Base-by-base conservation (phyloP, 2,113 vertebrate species). In the Elgaria multicarinata region DNA sequence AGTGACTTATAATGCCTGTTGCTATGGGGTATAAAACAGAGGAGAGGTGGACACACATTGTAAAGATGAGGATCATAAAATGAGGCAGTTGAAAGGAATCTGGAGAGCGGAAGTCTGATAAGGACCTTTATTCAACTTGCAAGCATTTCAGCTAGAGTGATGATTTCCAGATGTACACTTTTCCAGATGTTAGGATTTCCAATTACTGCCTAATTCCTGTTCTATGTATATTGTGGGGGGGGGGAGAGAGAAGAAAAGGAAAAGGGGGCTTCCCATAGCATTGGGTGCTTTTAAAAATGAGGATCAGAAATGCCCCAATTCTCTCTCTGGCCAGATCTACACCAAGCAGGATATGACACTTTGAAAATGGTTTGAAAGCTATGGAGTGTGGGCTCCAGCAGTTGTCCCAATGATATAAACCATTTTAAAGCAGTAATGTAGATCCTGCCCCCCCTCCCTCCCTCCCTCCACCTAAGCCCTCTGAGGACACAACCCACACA, bases 141-240 rank as follows among this genome's bases (percentile, higher is more conserved):
- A 88, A 93, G 77, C 42, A 66, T 91, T 85, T 87, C 74, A 87
- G 9, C 55, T 39, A 31, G 31, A 44, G 66, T 80, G 93, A 88
- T 93, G 90, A 88, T 91, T 95, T 91, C 93, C 94, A 95, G 93
- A 95, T 94, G 95, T 91, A 85, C 85, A 90, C 39, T 90, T 46
- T 92, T 93, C 92, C 95, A 95, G 95, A 95, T 93, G 93, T 95
- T 82, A 94, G 92, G 82, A 95, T 95, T 96, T 96, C 94, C 94
- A 93, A 89, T 94, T 89, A 84, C 55, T 76, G 83, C 55, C 72
- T 92, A 22, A 81, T 95, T 95, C 93, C 14, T 33, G 77, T 93
- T 88, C 93, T 90, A 85, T 89, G 39, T 77, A 82, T 55, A 82
- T 85, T 85, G n/a, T n/a, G 88, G 62, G 0, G 66, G 33, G 4